These are phyloP conservation scores for Brevipalpus yothersi DNA, from an alignment of 1,140 invertebrate genomes.

Conservation along the genomic window DNA sequence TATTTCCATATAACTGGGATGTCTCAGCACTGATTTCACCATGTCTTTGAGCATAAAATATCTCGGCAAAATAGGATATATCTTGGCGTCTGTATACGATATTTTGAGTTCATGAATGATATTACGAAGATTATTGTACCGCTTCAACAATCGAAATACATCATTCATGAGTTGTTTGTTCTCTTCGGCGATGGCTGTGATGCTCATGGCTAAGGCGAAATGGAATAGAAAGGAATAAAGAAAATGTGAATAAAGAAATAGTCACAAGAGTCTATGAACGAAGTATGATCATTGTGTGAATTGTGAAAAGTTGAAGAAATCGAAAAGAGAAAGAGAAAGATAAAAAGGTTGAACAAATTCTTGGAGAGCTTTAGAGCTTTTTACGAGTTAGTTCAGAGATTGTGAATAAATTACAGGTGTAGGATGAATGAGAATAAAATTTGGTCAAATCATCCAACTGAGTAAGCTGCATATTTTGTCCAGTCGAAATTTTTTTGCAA, in stretches of 20 bases:
- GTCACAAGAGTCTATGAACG: neutral
- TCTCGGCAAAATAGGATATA: conserved; percentile 71
- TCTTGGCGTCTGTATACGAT: conserved; percentile 54
- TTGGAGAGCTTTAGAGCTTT: too few relatives aligned
- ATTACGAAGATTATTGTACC: conserved; percentile 62
- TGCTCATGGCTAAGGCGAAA: conserved; percentile 51
- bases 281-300: too few relatives aligned
- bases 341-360: too few relatives aligned
- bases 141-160: conserved; percentile 63
- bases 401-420: too few relatives aligned
- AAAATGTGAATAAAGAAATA: neutral
- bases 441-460: too few relatives aligned
- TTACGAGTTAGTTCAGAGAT: too few relatives aligned
- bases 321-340: too few relatives aligned
- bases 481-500: too few relatives aligned
- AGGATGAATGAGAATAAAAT: too few relatives aligned
- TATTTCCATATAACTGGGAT: conserved; percentile 82
- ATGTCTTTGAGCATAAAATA: conserved; percentile 84
- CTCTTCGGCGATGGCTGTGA: conserved; percentile 67
- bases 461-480: too few relatives aligned
- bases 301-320: neutral
- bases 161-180: conserved; percentile 86
- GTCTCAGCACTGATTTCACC: conserved; percentile 78
- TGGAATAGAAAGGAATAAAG: conserved; percentile 1
- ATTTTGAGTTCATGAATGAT: conserved; percentile 68